Evolutionary conservation across 2,888 invertebrate species (phyloP), one percentile per base, ranked within the genome.

Genomic region (Nomada hirtipes): DNA sequence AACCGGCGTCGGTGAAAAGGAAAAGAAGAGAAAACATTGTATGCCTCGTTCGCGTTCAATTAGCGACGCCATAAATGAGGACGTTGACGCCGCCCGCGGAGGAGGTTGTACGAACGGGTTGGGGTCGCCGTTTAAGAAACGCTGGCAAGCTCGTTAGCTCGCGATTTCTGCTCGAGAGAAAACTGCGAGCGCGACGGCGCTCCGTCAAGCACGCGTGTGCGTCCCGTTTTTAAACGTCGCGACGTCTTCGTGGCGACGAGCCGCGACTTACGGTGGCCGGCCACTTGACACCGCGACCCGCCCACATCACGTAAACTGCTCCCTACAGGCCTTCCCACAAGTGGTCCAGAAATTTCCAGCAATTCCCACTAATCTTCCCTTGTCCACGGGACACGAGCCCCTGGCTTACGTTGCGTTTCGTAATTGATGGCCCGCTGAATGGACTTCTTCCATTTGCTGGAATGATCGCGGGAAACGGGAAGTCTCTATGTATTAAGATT

Each of bases 271-370:
- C 86, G 87, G 78, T 87, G 90, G 84, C 89, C 85, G 84, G 79
- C 90, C 91, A 91, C 88, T 91, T 92, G 90, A 91, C 91, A 88
- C 84, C 77, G 42, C 86, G 90, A 91, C 91, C 92, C 89, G 86
- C 91, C 91, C 89, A 91, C 91, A 90, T 90, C 89, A 84, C 84
- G 77, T 84, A 86, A 81, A 79, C 79, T 63, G 64, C 69, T 80
- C 70, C 26, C 60, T 67, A 65, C 75, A 79, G 65, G 63, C 72
- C 76, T 76, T 70, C 76, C 80, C 79, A 80, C 76, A 76, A 83
- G 61, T 71, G 77, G 63, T 70, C 65, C 76, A 74, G 79, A 89
- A 86, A 85, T 86, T 85, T 85, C 76, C 60, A 79, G 75, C 79
- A 88, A 88, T 87, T 89, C 76, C 60, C 64, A 78, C 81, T 77